These are phyloP conservation scores for Plotosus lineatus DNA, from an alignment of 2,113 vertebrate genomes.

Conservation along the genomic window DNA sequence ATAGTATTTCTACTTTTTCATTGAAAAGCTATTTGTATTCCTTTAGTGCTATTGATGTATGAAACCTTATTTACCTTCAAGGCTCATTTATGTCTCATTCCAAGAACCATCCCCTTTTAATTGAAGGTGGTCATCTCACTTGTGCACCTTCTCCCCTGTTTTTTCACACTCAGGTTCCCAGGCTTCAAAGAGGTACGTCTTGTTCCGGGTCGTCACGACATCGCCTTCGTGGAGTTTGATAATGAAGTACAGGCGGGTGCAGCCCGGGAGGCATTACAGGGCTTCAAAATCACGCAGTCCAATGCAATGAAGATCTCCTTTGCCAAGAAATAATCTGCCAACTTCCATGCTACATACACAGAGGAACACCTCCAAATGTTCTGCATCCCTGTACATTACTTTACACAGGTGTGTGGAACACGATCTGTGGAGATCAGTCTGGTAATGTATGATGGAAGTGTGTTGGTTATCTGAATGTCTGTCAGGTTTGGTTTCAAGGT, in stretches of 20 bases:
- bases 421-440: background rate
- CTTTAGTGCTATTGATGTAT: too few species aligned
- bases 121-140: background rate
- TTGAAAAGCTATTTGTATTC: too few species aligned
- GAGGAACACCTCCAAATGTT: background rate
- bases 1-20: too few species aligned
- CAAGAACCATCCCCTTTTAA: too few species aligned
- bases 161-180: slow-evolving; percentile 77
- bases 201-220: slow-evolving; percentile 89
- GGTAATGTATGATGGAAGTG: background rate
- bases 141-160: background rate
- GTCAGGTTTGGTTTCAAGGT: background rate
- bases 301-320: slow-evolving; percentile 96
- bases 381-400: background rate
- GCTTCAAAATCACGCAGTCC: slow-evolving; percentile 89
- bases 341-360: too few species aligned
- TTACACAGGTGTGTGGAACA: background rate
- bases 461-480: background rate
- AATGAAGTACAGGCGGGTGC: slow-evolving; percentile 89
- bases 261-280: slow-evolving; percentile 84
- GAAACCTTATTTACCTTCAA: too few species aligned
- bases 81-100: too few species aligned
- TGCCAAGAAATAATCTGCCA: slow-evolving; percentile 81
- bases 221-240: slow-evolving; percentile 94
- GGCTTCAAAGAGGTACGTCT: slow-evolving; percentile 93